Base-by-base conservation (phyloP, 2,797 vertebrate genomes). In the Lepilemur ruficaudatus region DNA sequence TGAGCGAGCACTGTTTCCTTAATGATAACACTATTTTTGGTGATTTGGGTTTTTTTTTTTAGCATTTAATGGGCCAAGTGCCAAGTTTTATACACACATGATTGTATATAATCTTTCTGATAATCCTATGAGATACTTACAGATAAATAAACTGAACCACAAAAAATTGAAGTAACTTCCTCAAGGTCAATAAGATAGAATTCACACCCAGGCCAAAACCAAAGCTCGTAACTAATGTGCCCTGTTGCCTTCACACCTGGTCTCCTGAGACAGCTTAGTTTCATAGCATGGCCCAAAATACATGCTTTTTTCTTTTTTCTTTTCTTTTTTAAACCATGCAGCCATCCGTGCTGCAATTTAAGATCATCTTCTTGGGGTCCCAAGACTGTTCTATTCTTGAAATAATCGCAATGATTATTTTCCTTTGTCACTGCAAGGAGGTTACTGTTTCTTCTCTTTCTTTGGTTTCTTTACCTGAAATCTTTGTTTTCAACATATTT, bases 191-290 rank as follows among this genome's bases (percentile, higher is more conserved):
- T 73, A 72, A 63, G 55, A n/a, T 48, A 46, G 52, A 93, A 43
- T 61, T 91, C 48, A 86, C 12, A 73, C 23, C 22, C 43, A 57
- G 43, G 20, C 35, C n/a, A 18, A 84, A 75, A 22, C 7, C 57
- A 22, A 25, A 81, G 35, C 57, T 43, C 22, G 4, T 3, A 32
- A 23, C 32, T 55, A 61, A 5, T 1, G 7, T 8, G 4, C 12
- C 30, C 30, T 4, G 0, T 22, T 2, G 2, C 28, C n/a, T 35
- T 46, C 5, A 23, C 1, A 4, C 12, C 17, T 73, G 20, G 3
- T 63, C 55, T 69, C 41, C 4, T 17, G 9, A 1, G 41, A 35
- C 2, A 43, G 25, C n/a, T 57, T 23, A 28, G 13, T 52, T 63
- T 73, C 28, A 30, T 4, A 50, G 10, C 1, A 2, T 46, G 35